These are phyloP conservation scores for Cryptomyrus ogoouensis DNA, from an alignment of 2,113 vertebrate species.

Conservation along the genomic window DNA sequence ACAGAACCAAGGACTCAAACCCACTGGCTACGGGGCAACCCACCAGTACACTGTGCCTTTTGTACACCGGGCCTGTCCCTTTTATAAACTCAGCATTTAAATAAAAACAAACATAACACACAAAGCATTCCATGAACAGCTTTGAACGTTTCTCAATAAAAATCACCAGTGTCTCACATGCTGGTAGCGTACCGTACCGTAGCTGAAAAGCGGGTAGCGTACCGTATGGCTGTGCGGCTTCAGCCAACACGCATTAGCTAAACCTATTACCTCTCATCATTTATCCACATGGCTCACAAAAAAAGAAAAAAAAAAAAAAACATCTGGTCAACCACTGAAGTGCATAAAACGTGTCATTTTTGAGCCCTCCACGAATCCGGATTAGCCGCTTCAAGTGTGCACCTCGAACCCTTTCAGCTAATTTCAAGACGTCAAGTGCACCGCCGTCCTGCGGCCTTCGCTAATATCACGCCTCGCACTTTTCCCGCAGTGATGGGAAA, in stretches of 20 bases:
- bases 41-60: not conserved
- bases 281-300: not conserved
- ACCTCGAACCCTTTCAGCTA: conserved; percentile 3
- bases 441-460: conserved; percentile 16
- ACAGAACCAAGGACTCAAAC: not conserved
- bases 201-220: not conserved
- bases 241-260: not conserved
- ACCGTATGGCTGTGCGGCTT: not conserved
- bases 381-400: not conserved
- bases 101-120: not conserved
- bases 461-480: not conserved
- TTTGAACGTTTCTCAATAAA: not conserved
- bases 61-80: not conserved
- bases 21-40: not conserved
- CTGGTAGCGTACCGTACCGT: no score
- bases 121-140: not conserved
- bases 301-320: not conserved
- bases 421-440: conserved; percentile 24
- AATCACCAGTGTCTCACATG: not conserved
- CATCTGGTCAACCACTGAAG: not conserved
- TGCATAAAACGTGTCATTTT: not conserved
- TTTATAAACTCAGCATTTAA: not conserved
- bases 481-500: conserved; percentile 28
- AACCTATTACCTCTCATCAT: not conserved
- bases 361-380: not conserved